Base-by-base conservation (phyloP, 2,888 invertebrate genomes). In the Monoplex corrugatus region DNA sequence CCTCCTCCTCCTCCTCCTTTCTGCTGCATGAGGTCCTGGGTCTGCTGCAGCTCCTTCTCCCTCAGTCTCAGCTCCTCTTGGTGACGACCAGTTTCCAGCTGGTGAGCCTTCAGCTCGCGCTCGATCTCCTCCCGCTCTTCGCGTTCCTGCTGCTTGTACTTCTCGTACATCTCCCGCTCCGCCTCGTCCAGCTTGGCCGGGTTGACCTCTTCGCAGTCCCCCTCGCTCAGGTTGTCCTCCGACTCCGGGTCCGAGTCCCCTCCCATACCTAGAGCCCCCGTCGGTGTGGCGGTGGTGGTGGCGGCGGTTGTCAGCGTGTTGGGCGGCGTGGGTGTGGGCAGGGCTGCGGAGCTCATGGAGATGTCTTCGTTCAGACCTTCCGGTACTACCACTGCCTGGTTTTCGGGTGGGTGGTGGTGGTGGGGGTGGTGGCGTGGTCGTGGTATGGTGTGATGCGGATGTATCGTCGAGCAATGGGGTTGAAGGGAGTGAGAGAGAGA, bases 101-200 rank as follows among this genome's bases (percentile, higher is more conserved):
- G 94, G 87, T 96, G 95, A 28, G 95, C 95, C 94, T 95, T 95
- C 38, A 96, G 93, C 92, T 96, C 96, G 50, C 95, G 91, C 91
- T 96, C 96, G 75, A 96, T 95, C 89, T 96, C 95, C 85, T 95
- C 94, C 82, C 95, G 93, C 92, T 96, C 96, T 87, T 96, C 96
- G 83, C 95, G 92, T 91, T 96, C 96, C 92, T 96, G 96, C 68
- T 94, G 93, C 91, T 95, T 95, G 85, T 95, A 92, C 92, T 95
- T 95, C 91, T 95, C 95, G 89, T 95, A 94, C 78, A 95, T 92
- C 90, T 94, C 95, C 45, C 95, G 90, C 90, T 95, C 95, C 45
- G 94, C 93, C 0, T 94, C 93, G 91, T 95, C 95, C 87, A 95
- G 91, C 90, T 95, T 94, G 63, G 94, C 95, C 87, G 92, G 91